These are phyloP conservation scores for Florisuga fusca DNA, from an alignment of 2,797 vertebrate genomes.

Conservation along the genomic window DNA sequence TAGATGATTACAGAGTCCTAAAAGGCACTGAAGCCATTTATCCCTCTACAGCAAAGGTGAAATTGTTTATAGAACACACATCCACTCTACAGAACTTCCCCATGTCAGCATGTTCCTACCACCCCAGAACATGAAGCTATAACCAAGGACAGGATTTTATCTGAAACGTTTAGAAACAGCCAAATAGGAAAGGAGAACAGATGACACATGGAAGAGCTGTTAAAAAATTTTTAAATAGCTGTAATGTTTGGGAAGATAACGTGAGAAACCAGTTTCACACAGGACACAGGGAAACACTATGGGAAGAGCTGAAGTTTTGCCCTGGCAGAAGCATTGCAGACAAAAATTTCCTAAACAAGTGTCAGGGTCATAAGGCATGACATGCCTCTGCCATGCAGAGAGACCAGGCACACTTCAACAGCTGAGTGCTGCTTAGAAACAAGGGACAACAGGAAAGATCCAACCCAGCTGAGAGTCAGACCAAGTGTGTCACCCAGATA, in stretches of 20 bases:
- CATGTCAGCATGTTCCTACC: accelerated
- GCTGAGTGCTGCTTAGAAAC: neutral
- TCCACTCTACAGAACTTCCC: neutral
- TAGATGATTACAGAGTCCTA: neutral
- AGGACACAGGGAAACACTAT: neutral
- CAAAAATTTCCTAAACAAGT: neutral
- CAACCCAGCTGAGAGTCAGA: neutral
- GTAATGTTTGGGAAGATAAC: neutral
- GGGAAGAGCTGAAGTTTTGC: neutral
- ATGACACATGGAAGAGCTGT: neutral
- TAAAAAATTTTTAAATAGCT: neutral
- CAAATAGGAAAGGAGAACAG: constrained; percentile 20
- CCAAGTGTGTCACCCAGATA: neutral
- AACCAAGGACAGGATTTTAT: neutral
- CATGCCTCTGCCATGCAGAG: neutral
- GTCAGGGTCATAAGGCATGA: neutral
- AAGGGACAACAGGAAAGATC: neutral
- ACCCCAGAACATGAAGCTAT: neutral
- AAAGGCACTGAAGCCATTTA: neutral
- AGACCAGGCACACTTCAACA: accelerated
- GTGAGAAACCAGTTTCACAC: neutral
- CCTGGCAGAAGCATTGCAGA: neutral
- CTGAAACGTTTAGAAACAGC: neutral
- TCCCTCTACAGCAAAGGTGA: neutral
- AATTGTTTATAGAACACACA: neutral